Percentiles rank a stretch among this genome's conserved stretches.
Conservation (phyloP, 2,888 invertebrate species). For the Furcula furcula region DNA sequence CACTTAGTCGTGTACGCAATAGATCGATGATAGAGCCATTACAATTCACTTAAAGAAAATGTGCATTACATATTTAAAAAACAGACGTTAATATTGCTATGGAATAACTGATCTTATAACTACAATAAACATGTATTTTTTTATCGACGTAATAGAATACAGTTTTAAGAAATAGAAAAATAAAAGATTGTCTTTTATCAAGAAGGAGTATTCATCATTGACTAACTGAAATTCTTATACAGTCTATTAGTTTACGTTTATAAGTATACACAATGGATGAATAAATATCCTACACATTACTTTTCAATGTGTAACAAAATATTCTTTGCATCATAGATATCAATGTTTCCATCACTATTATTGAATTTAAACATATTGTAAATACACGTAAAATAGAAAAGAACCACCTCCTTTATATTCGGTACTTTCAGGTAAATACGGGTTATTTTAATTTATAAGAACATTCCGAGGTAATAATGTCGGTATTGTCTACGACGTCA, state of each 20-base stretch:
- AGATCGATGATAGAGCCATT: no score
- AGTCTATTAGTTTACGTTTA: neutral
- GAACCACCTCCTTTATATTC: no score
- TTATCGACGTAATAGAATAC: no score
- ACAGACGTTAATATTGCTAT: slow-evolving; percentile 4
- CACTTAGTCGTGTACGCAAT: no score
- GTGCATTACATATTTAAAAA: neutral
- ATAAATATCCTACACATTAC: slow-evolving; percentile 6
- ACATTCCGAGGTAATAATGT: no score
- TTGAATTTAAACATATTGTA: no score
- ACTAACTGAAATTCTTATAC: neutral
- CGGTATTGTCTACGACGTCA: no score
- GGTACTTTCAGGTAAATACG: no score
- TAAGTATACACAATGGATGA: slow-evolving; percentile 7
- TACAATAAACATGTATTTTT: no score
- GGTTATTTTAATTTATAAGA: no score
- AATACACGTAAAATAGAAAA: no score
- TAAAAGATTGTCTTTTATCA: slow-evolving; percentile 1
- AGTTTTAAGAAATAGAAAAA: neutral
- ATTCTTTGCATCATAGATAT: slow-evolving; percentile 5
- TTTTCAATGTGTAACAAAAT: slow-evolving; percentile 29
- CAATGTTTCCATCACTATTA: no score
- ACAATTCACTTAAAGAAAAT: neutral
- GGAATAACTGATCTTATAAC: slow-evolving; percentile 1
- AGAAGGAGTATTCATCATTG: neutral